Base-by-base conservation (phyloP, 2,113 vertebrate genomes). In the Perca fluviatilis region DNA sequence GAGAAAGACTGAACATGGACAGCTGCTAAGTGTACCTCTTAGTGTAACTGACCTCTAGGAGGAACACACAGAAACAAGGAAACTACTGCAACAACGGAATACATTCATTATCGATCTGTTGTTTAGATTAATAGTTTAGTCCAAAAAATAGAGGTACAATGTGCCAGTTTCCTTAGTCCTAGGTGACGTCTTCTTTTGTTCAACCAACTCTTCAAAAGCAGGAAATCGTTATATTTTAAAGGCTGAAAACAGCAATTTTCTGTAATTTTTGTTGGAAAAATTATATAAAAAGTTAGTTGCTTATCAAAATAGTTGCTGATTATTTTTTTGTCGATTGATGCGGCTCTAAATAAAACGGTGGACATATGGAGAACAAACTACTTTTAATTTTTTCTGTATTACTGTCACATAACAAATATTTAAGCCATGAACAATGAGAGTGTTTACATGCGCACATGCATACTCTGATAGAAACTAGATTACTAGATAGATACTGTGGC, bases 1-100 rank as follows among this genome's bases (percentile, higher is more conserved):
- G 25, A 46, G 7, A 46, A 56, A 53, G 60, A 64, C 15, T 57
- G 23, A 68, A 85, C 56, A 81, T 27, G 66, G 7, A 68, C 76
- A 69, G 19, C 30, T 23, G 21, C 12, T 61, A 19, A 68, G 49
- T 61, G 25, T 43, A n/a, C 40, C 6, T 82, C 47, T 49, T n/a
- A 73, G 68, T 10, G 53, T 53, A 0, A 33, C 12, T 74, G 57
- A 80, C 57, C 43, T 68, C 33, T 3, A 12, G 25, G 43, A 76
- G 63, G 47, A 27, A 15, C 1, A 30, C 12, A 60, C 5, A 47
- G 49, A 51, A 2, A 11, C 36, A 77, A 49, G 15, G 23, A 67
- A 65, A 51, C 27, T 1, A 6, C 33, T 43, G 10, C 16, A n/a
- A n/a, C 16, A 25, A 9, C 5, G 2, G 1, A 53, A 30, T 62